These are phyloP conservation scores for Heteronetta atricapilla DNA, from an alignment of 2,113 vertebrate genomes.

Conservation along the genomic window DNA sequence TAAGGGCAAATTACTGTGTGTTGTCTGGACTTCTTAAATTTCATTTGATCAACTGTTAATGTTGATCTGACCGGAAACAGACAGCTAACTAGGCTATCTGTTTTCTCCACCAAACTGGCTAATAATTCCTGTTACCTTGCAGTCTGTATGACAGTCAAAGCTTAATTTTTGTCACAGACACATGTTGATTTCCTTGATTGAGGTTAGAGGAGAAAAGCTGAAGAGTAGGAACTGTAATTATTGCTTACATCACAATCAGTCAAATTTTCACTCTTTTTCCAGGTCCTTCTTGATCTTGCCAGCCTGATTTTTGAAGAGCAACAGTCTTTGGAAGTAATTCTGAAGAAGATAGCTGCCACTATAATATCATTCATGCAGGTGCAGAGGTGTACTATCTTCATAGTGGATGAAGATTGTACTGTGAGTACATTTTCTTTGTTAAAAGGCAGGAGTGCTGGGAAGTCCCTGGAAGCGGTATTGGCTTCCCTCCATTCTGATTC, in stretches of 20 bases:
- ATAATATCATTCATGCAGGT: slow-evolving; percentile 98
- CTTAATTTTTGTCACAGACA: neutral
- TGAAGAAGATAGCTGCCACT: slow-evolving; percentile 94
- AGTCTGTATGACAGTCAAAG: neutral
- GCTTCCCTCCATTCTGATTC: neutral
- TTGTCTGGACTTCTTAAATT: neutral
- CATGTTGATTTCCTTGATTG: neutral
- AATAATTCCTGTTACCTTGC: neutral
- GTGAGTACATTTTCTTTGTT: slow-evolving; percentile 76
- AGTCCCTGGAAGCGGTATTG: neutral
- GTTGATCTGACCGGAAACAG: neutral
- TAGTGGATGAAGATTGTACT: slow-evolving; percentile 87
- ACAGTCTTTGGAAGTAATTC: slow-evolving; percentile 91
- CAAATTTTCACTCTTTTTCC: neutral
- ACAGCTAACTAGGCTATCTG: neutral
- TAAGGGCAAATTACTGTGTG: neutral
- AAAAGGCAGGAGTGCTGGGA: neutral
- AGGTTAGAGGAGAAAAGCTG: neutral
- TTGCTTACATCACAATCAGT: neutral
- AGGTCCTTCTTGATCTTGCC: slow-evolving; percentile 96
- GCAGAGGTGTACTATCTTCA: slow-evolving; percentile 94
- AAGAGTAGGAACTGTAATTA: neutral
- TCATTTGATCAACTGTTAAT: neutral
- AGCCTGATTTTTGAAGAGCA: slow-evolving; percentile 98
- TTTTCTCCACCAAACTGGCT: neutral